A percentile compares a stretch with the other conserved stretches of the same genome.
Conservation (phyloP, 2,888 invertebrate genomes). For the Sarcophaga variegata region DNA sequence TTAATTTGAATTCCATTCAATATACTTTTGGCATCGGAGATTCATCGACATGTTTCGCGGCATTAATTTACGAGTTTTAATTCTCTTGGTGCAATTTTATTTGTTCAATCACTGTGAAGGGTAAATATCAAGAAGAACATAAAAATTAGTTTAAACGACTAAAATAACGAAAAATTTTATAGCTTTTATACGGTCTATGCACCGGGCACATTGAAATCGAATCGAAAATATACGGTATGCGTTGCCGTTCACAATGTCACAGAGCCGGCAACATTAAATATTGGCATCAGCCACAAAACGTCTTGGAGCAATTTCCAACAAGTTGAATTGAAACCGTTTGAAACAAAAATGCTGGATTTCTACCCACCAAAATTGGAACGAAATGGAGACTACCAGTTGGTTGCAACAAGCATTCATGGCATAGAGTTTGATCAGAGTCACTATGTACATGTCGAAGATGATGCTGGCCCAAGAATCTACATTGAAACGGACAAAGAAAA, state of each 20-base stretch:
- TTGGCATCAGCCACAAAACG: not conserved
- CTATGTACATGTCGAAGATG: conserved; percentile 86
- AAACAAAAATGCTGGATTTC: conserved; percentile 20
- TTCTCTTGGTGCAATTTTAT: not conserved
- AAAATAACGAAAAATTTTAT: not conserved
- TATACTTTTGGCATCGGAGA: not conserved
- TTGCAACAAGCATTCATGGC: conserved; percentile 85
- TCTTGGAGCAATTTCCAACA: not conserved
- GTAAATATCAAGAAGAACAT: not conserved
- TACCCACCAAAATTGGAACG: conserved; percentile 10
- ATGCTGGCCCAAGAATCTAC: conserved; percentile 88
- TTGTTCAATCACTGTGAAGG: not conserved
- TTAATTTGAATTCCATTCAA: not conserved
- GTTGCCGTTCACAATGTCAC: conserved; percentile 8
- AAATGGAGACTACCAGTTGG: conserved; percentile 65
- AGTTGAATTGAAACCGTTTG: not conserved
- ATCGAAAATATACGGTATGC: conserved; percentile 32
- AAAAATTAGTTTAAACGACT: not conserved
- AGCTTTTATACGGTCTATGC: conserved; percentile 36
- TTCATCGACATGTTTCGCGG: not conserved
- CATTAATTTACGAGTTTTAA: not conserved
- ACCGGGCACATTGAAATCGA: conserved; percentile 34
- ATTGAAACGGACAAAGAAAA: conserved; percentile 96
- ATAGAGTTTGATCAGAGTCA: conserved; percentile 88
- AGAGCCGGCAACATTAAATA: conserved; percentile 13